Conservation (phyloP, 2,113 vertebrate species). For the Vulpes vulpes region DNA sequence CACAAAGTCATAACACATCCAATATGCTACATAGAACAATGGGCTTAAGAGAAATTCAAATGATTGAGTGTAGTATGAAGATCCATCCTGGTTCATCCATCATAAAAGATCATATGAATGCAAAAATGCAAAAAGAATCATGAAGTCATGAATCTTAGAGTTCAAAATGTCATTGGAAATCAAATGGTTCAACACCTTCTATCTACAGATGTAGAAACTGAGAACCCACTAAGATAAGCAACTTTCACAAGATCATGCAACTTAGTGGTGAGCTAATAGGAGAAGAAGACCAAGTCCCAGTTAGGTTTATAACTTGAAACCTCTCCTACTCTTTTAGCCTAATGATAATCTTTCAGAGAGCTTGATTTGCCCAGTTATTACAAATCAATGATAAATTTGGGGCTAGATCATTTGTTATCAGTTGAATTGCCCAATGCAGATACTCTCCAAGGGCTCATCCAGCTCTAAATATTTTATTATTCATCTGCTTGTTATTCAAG, state of each 20-base stretch:
- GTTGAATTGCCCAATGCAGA: neutral
- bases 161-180: neutral
- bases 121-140: slow-evolving; percentile 1
- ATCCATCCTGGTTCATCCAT: neutral
- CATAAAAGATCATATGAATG: neutral
- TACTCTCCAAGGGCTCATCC: neutral
- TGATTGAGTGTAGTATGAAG: neutral
- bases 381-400: neutral
- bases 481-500: neutral
- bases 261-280: neutral
- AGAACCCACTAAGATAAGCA: neutral
- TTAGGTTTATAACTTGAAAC: slow-evolving; percentile 31
- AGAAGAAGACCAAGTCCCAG: neutral
- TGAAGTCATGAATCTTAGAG: slow-evolving; percentile 11
- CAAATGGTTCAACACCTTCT: neutral
- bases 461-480: neutral
- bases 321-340: neutral
- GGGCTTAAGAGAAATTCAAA: neutral
- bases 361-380: neutral
- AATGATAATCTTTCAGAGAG: neutral
- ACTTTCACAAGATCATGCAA: neutral
- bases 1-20: neutral
- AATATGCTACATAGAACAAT: slow-evolving; percentile 28
- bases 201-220: neutral
- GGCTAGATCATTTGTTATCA: neutral